Percentiles rank a stretch among this genome's conserved stretches.
Evolutionary conservation across 1,140 invertebrate species (phyloP).

Genomic region (Brachionus sp.): DNA sequence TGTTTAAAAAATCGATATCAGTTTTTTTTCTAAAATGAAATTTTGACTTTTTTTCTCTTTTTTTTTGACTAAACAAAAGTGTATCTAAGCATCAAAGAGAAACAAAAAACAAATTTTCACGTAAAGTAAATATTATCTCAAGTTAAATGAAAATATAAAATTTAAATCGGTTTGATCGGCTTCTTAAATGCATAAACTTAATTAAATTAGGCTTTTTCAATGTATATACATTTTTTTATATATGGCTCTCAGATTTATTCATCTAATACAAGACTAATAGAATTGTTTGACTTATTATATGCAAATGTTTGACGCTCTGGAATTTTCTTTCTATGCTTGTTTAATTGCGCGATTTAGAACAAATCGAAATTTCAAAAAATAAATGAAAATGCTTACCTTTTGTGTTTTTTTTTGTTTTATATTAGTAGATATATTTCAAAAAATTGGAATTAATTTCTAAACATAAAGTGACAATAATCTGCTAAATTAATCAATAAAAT

Average conservation of each 20-base stretch:
- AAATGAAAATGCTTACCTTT: neutral
- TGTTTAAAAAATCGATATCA: neutral
- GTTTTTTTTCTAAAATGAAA: neutral
- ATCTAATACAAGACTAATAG: neutral
- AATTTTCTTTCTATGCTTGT: neutral
- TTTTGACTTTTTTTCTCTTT: neutral
- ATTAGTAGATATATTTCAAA: neutral
- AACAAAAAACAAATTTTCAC: neutral
- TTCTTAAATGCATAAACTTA: neutral
- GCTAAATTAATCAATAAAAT: neutral
- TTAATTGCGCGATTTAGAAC: neutral
- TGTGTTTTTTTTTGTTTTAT: neutral
- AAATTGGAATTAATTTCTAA: neutral
- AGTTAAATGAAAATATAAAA: neutral
- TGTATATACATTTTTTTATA: neutral
- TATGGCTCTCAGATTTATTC: neutral
- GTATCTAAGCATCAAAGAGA: conserved; percentile 5
- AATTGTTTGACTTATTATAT: neutral
- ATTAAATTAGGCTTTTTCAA: neutral
- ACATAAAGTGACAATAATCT: neutral
- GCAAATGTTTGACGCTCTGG: neutral
- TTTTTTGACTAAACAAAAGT: neutral
- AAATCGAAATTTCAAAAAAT: too few relatives aligned
- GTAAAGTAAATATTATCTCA: conserved; percentile 28
- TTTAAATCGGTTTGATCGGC: neutral